Evolutionary conservation across 2,888 invertebrate genomes (phyloP), one percentile per base, ranked within the genome.

Genomic region (Coecobrya sp.): DNA sequence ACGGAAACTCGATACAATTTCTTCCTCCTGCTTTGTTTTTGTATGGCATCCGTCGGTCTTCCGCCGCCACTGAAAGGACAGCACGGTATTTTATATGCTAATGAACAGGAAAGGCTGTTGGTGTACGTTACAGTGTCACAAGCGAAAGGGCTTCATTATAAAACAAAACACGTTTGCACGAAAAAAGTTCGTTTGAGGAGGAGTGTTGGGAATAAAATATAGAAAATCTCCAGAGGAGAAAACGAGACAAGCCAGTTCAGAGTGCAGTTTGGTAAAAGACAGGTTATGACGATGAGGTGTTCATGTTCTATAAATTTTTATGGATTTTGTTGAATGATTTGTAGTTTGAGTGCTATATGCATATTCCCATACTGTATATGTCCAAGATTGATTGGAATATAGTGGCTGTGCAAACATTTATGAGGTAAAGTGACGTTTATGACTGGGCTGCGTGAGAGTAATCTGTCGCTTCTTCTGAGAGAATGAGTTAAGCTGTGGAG

Each of bases 11-110:
- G 30, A 82, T n/a, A 82, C 27, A 79, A 36, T 79, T 70, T 36
- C 36, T 36, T 52, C 52, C 52, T 49, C 8, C 30, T 49, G 11
- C n/a, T 49, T 85, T 85, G 85, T 65, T 85, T 68, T 85, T 85
- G 49, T 85, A 85, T 49, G 85, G 85, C 22, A 62, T 85, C 85
- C 85, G n/a, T 68, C 76, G 27, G 76, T 22, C 45, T 25, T 70
- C 79, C 19, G n/a, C 25, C 7, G 25, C 36, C 36, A 36, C 7
- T 19, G 4, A 45, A 76, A 10, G 2, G 49, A 7, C 13, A 49
- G 79, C 16, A 79, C 8, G 16, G 68, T 36, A 70, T n/a, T n/a
- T n/a, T 36, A 36, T 7, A 36, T 70, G 27, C 30, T 70, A 70
- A 70, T 70, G 8, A n/a, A 36, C 68, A 70, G 68, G 68, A 70